Conservation (phyloP, 2,113 vertebrate genomes). For the Pedionomus torquatus region DNA sequence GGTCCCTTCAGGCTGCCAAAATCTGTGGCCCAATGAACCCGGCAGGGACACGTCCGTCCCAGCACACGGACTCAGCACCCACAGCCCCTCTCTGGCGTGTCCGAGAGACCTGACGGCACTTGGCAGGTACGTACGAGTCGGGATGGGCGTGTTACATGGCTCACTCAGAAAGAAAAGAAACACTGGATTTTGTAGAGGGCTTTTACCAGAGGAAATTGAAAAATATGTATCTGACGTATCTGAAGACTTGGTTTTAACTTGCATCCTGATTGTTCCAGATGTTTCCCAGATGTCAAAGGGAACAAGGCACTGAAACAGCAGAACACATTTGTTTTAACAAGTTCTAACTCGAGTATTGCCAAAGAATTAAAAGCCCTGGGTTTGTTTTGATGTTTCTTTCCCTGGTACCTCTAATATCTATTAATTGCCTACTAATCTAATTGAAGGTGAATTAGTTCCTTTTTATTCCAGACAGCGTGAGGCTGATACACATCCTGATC, state of each 20-base stretch:
- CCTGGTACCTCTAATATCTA: not conserved
- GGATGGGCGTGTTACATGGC: not conserved
- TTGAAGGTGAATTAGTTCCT: not conserved
- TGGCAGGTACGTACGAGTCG: not conserved
- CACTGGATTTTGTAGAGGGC: not conserved
- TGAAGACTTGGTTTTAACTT: conserved; percentile 38
- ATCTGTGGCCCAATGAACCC: accelerated
- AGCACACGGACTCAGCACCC: too few relatives aligned
- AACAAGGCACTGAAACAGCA: not conserved
- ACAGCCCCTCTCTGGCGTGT: accelerated
- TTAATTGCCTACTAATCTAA: not conserved
- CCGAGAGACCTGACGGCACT: not conserved
- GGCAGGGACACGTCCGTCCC: accelerated
- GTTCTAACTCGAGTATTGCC: not conserved
- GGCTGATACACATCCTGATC: not conserved
- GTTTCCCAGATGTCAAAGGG: conserved; percentile 58
- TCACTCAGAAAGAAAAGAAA: not conserved
- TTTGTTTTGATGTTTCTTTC: conserved; percentile 2
- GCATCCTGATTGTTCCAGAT: conserved; percentile 47
- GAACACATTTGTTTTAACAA: not conserved
- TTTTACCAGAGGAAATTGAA: conserved; percentile 55
- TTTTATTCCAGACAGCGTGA: not conserved
- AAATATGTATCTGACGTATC: conserved; percentile 53
- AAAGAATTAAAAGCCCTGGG: not conserved
- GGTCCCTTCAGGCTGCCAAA: not conserved